Evolutionary conservation across 2,113 vertebrate genomes (phyloP).

Genomic region (Leptobrachium leishanense): DNA sequence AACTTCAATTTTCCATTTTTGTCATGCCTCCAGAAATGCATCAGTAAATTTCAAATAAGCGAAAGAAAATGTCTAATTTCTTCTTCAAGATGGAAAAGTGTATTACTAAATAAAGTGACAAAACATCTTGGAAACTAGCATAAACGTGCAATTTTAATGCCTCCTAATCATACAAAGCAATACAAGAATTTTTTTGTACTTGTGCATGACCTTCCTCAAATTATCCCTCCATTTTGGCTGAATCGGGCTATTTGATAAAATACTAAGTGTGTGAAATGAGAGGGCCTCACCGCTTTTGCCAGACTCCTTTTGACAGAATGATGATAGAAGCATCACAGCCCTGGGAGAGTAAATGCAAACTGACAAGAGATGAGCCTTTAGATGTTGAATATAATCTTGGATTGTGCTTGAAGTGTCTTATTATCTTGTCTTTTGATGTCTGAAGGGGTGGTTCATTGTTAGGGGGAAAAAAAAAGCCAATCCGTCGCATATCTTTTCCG

Average conservation of each 20-base stretch:
- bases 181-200: conserved; percentile 79
- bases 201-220: conserved; percentile 95
- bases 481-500: conserved; percentile 87
- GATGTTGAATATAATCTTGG: conserved; percentile 99
- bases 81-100: conserved; percentile 52
- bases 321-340: conserved; percentile 99
- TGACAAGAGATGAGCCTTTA: conserved; percentile 99
- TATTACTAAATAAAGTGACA: conserved; percentile 71
- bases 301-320: conserved; percentile 96
- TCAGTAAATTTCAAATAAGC: conserved; percentile 1
- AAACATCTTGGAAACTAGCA: conserved; percentile 64
- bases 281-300: conserved; percentile 88
- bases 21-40: too few relatives aligned
- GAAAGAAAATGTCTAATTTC: conserved; percentile 35
- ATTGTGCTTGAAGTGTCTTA: conserved; percentile 99
- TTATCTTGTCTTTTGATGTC: conserved; percentile 99
- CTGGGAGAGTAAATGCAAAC: conserved; percentile 98
- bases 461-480: conserved; percentile 90
- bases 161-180: conserved; percentile 90
- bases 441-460: conserved; percentile 94
- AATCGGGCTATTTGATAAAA: conserved; percentile 96
- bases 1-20: too few relatives aligned
- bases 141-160: conserved; percentile 76
- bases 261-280: conserved; percentile 99
- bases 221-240: conserved; percentile 93